Base-by-base conservation (phyloP, 1,140 invertebrate genomes). In the Brachionus rotundiformis region DNA sequence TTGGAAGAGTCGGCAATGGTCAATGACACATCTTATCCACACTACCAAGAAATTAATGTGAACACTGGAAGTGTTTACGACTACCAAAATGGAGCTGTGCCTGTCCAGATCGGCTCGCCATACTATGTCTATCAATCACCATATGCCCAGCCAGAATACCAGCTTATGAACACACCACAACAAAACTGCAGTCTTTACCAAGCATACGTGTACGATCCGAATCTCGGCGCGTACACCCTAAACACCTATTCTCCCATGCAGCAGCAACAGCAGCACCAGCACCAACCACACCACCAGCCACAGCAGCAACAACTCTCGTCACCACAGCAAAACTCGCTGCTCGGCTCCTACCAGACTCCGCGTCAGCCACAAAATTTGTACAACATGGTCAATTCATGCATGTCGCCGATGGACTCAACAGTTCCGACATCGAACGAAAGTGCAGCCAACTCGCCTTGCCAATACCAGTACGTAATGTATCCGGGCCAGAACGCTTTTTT, bases 391-490 rank as follows among this genome's bases (percentile, higher is more conserved):
- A 63, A 36, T 11, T 31, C 44, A 19, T 54, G 75, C 76, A 25
- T 79, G 47, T 79, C 76, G 7, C 76, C 76, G 59, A 79, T 79
- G 68, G 39, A 73, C 11, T 73, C 68, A 2, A 73, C 25, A 25
- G 39, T 44, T 8, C 68, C 68, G 16, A 71, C 65, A 25, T 41
- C 76, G 47, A 41, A 54, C 13, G 47, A 79, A 27, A 79, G 31
- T 29, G 31, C 16, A 3, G 29, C 47, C 4, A 79, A 63, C 25
- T 79, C 76, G 33, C 76, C 76, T 23, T 59, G 31, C 19, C 76
- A 79, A n/a, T 79, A 54, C 27, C 47, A 63, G 31, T 79, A 79
- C n/a, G 29, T 63, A 2, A 41, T 63, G 31, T 63, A 79, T 27
- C 47, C 75, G 5, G 19, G 33, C 13, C 76, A 36, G 16, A 79